A percentile compares a stretch with the other conserved stretches of the same genome.
Conservation (phyloP, 2,797 vertebrate species). For the Poeciliopsis turneri region DNA sequence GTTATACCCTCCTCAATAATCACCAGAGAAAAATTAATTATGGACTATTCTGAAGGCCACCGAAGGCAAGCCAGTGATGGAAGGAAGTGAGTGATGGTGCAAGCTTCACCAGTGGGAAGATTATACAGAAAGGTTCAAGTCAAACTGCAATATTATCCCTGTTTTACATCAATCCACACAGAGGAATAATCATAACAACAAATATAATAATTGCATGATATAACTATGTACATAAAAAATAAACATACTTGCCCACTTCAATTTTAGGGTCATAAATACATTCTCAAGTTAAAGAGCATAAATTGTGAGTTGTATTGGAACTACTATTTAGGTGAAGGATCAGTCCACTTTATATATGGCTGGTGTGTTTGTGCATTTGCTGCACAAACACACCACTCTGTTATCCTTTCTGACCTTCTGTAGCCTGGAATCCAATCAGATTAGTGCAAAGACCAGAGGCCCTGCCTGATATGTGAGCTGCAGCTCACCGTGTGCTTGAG, state of each 20-base stretch:
- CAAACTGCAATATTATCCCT: background rate
- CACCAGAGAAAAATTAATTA: too few relatives aligned
- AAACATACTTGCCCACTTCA: background rate
- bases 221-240: background rate
- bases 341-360: background rate
- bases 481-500: constrained; percentile 37
- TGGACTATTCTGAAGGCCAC: constrained; percentile 8
- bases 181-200: background rate
- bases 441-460: constrained; percentile 42
- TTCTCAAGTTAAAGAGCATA: background rate
- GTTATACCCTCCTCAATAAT: too few relatives aligned
- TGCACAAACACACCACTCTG: constrained; percentile 7
- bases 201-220: background rate
- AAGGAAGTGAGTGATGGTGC: constrained; percentile 7
- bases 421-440: constrained; percentile 65
- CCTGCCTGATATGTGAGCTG: constrained; percentile 47
- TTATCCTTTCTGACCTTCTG: constrained; percentile 57
- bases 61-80: constrained; percentile 7
- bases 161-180: background rate
- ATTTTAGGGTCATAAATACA: background rate
- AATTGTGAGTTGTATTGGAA: too few relatives aligned
- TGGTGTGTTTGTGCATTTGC: constrained; percentile 6
- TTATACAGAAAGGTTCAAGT: background rate
- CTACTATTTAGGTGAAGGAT: background rate
- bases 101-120: background rate